These are phyloP conservation scores for Echiichthys vipera DNA, from an alignment of 2,797 vertebrate species.

Conservation along the genomic window DNA sequence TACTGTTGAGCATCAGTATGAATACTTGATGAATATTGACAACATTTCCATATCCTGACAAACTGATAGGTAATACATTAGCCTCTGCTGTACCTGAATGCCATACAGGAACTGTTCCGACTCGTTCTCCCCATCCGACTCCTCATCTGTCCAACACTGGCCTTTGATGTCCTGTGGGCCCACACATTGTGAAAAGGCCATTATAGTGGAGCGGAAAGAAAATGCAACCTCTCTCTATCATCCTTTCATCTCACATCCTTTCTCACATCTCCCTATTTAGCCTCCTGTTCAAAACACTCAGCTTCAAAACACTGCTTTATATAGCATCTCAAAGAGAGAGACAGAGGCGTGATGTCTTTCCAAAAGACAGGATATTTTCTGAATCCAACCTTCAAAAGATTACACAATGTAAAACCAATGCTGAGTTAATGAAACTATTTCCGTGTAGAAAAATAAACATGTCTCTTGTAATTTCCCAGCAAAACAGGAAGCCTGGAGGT, in stretches of 20 bases:
- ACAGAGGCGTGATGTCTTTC: conserved; percentile 34
- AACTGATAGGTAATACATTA: neutral
- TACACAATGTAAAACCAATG: conserved; percentile 15
- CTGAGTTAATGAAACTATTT: conserved; percentile 26
- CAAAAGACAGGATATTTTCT: conserved; percentile 33
- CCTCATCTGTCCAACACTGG: conserved; percentile 98
- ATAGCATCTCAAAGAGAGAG: conserved; percentile 56
- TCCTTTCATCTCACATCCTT: conserved; percentile 71
- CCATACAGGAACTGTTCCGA: conserved; percentile 97
- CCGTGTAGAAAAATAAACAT: conserved; percentile 12
- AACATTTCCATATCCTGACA: neutral
- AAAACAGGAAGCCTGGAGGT: conserved; percentile 6
- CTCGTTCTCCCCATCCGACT: conserved; percentile 98
- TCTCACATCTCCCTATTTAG: conserved; percentile 70
- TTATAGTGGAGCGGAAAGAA: conserved; percentile 57
- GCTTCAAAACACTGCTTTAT: conserved; percentile 73
- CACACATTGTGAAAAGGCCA: conserved; percentile 69
- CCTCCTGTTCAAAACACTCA: conserved; percentile 41
- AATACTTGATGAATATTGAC: too few relatives aligned
- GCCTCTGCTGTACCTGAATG: conserved; percentile 88
- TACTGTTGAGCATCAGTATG: neutral
- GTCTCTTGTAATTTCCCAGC: conserved; percentile 9
- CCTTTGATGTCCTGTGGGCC: conserved; percentile 94
- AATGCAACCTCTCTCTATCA: conserved; percentile 51
- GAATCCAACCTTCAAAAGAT: conserved; percentile 43